Evolutionary conservation across 2,113 vertebrate genomes (phyloP), one percentile per base, ranked within the genome.

Genomic region (Vidua macroura): DNA sequence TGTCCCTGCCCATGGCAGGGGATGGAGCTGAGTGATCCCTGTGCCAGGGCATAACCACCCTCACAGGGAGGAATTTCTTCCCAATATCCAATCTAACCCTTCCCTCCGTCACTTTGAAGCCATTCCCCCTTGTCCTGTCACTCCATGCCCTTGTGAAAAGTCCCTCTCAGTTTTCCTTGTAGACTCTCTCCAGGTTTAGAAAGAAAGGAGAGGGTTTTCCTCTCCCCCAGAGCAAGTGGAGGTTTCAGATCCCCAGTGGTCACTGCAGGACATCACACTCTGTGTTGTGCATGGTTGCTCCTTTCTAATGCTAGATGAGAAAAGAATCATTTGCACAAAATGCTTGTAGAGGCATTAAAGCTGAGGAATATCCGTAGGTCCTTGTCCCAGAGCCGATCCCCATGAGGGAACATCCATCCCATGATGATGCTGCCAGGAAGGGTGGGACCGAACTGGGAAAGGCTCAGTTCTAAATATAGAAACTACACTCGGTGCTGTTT

Each of bases 391-490:
- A 63, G 81, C 81, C 86, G 73, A 16, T 84, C 21, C 62, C 6
- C 43, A 0, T 0, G 7, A 62, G 72, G 52, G 6, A 52, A 5
- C 60, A 23, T 48, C 27, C 79, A 1, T 1, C 7, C 37, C 79
- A 2, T 24, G 41, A 4, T 59, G 52, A 11, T 52, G 56, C 73
- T 82, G 87, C 35, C 72, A 73, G 63, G 10, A 62, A 76, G 83
- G 75, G 48, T 86, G 91, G 64, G 46, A 23, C 41, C 46, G 11
- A 33, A 5, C 80, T 37, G 74, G 46, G 73, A 63, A 91, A 83
- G 77, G 59, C 73, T 93, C 25, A 21, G 39, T 3, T 84, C 88
- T 95, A 91, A 91, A 95, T 89, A 46, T 80, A 94, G 88, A 72
- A 59, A 2, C 83, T 84, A 19, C 3, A 5, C 64, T 81, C 7